Percentiles rank a stretch among this genome's conserved stretches.
Conservation (phyloP, 2,797 vertebrate genomes). For the Aldrovandia affinis region DNA sequence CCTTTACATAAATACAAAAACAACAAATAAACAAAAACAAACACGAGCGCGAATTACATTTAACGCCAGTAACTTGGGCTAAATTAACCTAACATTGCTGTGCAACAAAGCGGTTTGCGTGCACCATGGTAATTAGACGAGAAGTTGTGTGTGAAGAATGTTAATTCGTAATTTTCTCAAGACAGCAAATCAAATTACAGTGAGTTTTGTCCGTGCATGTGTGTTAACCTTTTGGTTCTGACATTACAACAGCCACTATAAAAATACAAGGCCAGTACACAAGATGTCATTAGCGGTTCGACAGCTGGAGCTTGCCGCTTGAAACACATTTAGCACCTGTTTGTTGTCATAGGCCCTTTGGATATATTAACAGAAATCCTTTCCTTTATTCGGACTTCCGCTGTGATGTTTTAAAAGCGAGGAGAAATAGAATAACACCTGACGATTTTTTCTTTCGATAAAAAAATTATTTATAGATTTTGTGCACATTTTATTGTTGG, state of each 20-base stretch:
- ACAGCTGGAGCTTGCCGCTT: neutral
- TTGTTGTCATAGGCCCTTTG: constrained; percentile 4
- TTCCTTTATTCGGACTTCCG: neutral
- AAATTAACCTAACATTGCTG: neutral
- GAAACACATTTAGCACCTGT: constrained; percentile 16
- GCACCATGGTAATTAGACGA: neutral
- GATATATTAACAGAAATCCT: neutral
- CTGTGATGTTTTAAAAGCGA: neutral
- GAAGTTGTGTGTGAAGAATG: neutral
- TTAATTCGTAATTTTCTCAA: neutral
- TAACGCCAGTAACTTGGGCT: neutral
- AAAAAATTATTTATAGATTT: too few species aligned
- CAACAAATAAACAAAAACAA: neutral
- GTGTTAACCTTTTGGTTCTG: neutral
- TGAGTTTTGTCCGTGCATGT: neutral
- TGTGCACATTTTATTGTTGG: neutral
- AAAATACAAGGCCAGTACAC: neutral
- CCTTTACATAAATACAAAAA: neutral
- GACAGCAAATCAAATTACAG: neutral
- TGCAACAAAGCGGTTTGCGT: neutral
- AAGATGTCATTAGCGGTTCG: neutral
- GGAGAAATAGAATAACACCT: neutral
- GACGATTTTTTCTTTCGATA: too few species aligned
- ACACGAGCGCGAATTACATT: neutral
- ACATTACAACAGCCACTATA: neutral